Conservation (phyloP, 2,113 vertebrate genomes). For the Struthio camelus region DNA sequence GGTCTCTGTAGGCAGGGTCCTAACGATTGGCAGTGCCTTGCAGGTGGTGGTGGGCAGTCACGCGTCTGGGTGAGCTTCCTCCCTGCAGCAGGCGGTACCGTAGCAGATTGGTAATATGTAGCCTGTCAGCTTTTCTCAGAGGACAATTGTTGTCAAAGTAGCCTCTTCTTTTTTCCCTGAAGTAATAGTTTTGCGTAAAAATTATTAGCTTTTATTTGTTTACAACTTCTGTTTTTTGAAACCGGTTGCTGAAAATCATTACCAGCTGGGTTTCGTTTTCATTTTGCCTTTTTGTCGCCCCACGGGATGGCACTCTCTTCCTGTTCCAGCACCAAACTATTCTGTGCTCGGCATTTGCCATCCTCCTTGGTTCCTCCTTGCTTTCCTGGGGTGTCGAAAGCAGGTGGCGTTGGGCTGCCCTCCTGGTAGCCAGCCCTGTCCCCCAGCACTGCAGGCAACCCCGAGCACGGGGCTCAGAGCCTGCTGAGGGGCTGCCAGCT, state of each 20-base stretch:
- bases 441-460: no score
- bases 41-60: neutral
- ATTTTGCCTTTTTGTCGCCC: rapidly evolving
- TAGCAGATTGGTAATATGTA: rapidly evolving
- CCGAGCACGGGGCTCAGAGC: neutral
- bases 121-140: neutral
- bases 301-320: rapidly evolving
- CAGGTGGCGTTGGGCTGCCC: neutral
- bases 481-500: neutral
- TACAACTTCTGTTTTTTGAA: neutral
- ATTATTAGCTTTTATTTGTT: neutral
- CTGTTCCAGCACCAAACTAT: rapidly evolving
- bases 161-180: neutral
- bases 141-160: neutral
- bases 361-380: no score
- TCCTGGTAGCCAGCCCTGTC: neutral
- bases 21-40: rapidly evolving
- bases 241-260: neutral
- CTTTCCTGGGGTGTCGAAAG: neutral
- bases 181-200: neutral
- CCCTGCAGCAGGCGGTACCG: neutral
- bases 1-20: neutral
- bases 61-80: neutral
- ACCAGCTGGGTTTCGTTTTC: rapidly evolving
- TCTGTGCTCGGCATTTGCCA: neutral